Evolutionary conservation across 2,888 invertebrate genomes (phyloP), one percentile per base, ranked within the genome.

Genomic region (Drosophila demipolita): DNA sequence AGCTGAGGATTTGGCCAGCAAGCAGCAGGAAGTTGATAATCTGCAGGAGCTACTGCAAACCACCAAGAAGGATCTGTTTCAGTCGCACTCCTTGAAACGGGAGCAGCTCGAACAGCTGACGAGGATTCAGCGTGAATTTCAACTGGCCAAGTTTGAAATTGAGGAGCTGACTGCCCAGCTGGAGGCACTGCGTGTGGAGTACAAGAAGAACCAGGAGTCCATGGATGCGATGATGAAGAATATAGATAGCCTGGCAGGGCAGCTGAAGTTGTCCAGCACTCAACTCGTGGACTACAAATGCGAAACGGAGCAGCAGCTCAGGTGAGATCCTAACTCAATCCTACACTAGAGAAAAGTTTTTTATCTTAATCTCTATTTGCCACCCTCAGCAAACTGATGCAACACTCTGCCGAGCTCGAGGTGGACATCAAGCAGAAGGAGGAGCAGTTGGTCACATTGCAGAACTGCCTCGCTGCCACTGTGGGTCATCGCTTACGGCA

Each of bases 21-120:
- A 91, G 60, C 82, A 83, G 0, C 78, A 83, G 32, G 91, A 93
- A 33, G 78, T 84, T 6, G 87, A 91, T 0, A 82, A 83, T 7
- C 63, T 93, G 5, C 85, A 90, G 6, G 68, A 83, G 5, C 26
- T 90, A 11, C 73, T 93, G 4, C 33, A 79, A 0, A 70, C 80
- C n/a, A 89, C 86, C 0, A 91, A 90, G 7, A 78, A 82, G 3
- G 90, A 92, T 6, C 78, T 93, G 0, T 89, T 91, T 38, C 82
- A 87, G 29, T 64, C 85, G 12, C 90, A 89, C 79, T 38, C 80
- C 0, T 55, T 79, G 9, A 90, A 91, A 35, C 82, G 90, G 0
- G 83, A 91, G 29, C 80, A 92, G 15, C 80, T 91, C 62, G 83
- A 83, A 33, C 75, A 82, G 36, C 64, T 93, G n/a, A 81, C 90